Conservation (phyloP, 1,140 invertebrate species). For the Meloidogyne floridensis region DNA sequence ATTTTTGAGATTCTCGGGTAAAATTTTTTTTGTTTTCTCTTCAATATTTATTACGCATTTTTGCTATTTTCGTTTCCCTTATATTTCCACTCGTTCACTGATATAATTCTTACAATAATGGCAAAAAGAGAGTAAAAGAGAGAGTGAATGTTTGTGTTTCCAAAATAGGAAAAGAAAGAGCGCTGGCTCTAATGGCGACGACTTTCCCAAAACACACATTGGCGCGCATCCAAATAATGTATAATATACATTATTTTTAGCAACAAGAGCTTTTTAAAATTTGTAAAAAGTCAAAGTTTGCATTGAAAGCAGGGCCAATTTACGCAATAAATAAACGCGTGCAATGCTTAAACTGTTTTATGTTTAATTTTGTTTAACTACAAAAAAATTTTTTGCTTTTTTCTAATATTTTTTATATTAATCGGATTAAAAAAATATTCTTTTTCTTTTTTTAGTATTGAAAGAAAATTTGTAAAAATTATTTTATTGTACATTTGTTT, state of each 20-base stretch:
- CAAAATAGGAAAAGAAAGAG: slow-evolving; percentile 4
- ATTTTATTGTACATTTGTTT: too few species aligned
- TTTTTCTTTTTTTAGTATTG: background rate
- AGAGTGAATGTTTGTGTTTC: background rate
- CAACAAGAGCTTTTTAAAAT: background rate
- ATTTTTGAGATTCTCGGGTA: background rate
- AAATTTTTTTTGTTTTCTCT: background rate
- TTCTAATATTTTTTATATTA: background rate
- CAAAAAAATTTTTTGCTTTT: background rate
- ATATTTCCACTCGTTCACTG: background rate
- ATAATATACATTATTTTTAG: background rate
- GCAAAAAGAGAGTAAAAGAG: background rate
- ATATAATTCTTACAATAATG: background rate
- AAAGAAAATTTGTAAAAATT: background rate
- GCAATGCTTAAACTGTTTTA: slow-evolving; percentile 1
- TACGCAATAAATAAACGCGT: background rate
- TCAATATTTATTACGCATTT: background rate
- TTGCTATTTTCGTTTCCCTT: background rate
- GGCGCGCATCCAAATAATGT: background rate
- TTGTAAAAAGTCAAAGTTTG: background rate
- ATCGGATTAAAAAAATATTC: background rate
- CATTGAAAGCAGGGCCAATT: background rate
- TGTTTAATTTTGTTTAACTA: background rate
- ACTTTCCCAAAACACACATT: slow-evolving; percentile 9
- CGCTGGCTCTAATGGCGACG: background rate